phyloP scores from a whole-genome alignment of 2,888 invertebrate genomes.

The Melinaea menophilus region DNA sequence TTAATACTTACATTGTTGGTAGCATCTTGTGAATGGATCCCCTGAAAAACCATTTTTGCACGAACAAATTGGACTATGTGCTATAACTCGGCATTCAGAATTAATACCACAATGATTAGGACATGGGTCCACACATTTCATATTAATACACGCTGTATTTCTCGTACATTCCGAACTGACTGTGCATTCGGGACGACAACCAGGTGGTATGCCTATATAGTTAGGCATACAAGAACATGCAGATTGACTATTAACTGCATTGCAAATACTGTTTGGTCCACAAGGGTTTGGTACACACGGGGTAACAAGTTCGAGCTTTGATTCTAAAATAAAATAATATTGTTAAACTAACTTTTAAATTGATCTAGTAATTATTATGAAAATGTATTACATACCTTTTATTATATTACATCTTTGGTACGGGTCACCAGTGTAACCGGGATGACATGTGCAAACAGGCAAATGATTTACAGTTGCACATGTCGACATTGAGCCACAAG shows the following conservation, averaged over 20 bases:
- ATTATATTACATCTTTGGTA: slow-evolving; percentile 78
- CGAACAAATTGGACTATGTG: slow-evolving; percentile 88
- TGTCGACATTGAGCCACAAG: slow-evolving; percentile 84
- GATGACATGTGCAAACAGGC: slow-evolving; percentile 81
- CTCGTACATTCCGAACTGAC: slow-evolving; percentile 86
- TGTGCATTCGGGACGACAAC: slow-evolving; percentile 88
- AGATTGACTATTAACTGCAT: slow-evolving; percentile 83
- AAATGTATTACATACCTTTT: slow-evolving; percentile 45
- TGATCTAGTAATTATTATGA: not conserved
- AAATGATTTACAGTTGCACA: slow-evolving; percentile 85
- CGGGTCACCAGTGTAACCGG: slow-evolving; percentile 85
- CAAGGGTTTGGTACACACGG: slow-evolving; percentile 86
- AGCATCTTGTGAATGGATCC: slow-evolving; percentile 84
- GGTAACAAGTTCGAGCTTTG: slow-evolving; percentile 57
- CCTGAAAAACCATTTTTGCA: slow-evolving; percentile 81
- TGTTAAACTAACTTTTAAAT: not conserved
- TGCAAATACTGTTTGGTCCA: slow-evolving; percentile 86
- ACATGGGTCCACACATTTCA: slow-evolving; percentile 88
- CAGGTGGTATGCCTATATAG: slow-evolving; percentile 85
- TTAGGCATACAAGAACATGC: slow-evolving; percentile 86
- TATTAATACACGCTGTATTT: slow-evolving; percentile 85
- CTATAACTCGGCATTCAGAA: slow-evolving; percentile 84
- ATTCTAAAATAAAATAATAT: slow-evolving; percentile 42
- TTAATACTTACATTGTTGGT: slow-evolving; percentile 65
- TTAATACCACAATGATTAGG: slow-evolving; percentile 83